Percentiles rank a stretch among this genome's conserved stretches.
Conservation (phyloP, 2,888 invertebrate species). For the Eristalis intricaria region DNA sequence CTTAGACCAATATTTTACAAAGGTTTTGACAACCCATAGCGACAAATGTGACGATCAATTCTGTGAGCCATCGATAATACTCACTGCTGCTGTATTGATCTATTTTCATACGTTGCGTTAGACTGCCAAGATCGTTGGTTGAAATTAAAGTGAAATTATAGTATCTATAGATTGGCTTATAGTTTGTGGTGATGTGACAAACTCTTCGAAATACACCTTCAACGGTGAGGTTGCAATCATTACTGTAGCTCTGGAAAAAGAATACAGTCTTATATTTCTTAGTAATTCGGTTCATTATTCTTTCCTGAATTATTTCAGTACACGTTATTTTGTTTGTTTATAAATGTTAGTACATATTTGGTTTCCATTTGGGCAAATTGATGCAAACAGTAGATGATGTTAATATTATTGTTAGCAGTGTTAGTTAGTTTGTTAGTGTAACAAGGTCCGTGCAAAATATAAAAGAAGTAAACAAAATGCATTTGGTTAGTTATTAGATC, state of each 20-base stretch:
- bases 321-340: too few species aligned
- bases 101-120: slow-evolving; percentile 82
- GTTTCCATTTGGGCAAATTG: neutral
- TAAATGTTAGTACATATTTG: neutral
- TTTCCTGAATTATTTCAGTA: neutral
- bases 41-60: neutral
- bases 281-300: neutral
- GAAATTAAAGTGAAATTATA: slow-evolving; percentile 85
- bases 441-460: slow-evolving; percentile 38
- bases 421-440: slow-evolving; percentile 39
- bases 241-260: slow-evolving; percentile 75
- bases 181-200: slow-evolving; percentile 76
- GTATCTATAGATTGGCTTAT: slow-evolving; percentile 72
- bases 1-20: neutral
- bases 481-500: slow-evolving; percentile 15
- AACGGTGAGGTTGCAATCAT: slow-evolving; percentile 71
- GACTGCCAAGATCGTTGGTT: slow-evolving; percentile 84
- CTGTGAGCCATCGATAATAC: slow-evolving; percentile 1
- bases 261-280: slow-evolving; percentile 1
- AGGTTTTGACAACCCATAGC: neutral
- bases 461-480: slow-evolving; percentile 17
- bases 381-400: slow-evolving; percentile 36
- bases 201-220: slow-evolving; percentile 70
- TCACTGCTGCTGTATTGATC: slow-evolving; percentile 82
- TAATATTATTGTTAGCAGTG: slow-evolving; percentile 31